phyloP scores from a whole-genome alignment of 1,140 invertebrate species.

The Microplitis demolitor region DNA sequence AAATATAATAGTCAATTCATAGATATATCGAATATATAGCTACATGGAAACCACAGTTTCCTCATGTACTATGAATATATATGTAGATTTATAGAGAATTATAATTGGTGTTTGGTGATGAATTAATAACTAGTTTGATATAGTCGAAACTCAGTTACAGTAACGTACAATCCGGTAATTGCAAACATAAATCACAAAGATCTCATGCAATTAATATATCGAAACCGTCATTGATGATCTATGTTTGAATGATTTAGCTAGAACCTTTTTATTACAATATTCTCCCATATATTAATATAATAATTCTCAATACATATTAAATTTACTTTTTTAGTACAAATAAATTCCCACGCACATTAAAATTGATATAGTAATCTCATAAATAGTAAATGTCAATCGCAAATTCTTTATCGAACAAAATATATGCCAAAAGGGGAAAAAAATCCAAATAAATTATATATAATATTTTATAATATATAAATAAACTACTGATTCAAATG shows the following conservation, averaged over 20 bases:
- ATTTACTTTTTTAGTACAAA: neutral
- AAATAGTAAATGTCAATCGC: slow-evolving; percentile 13
- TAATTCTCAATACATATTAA: neutral
- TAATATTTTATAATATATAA: neutral
- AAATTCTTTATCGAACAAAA: slow-evolving; percentile 2
- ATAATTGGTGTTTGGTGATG: slow-evolving; percentile 12
- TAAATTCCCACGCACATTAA: neutral
- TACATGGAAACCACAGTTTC: no score
- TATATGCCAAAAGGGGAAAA: neutral
- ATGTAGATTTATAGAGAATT: neutral
- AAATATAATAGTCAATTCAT: no score
- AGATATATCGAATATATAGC: no score
- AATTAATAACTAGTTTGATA: slow-evolving; percentile 20
- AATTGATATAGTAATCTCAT: slow-evolving; percentile 6
- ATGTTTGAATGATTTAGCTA: neutral
- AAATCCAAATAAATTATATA: neutral
- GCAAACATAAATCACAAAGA: slow-evolving; percentile 23
- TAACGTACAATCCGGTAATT: slow-evolving; percentile 19
- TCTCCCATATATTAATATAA: no score
- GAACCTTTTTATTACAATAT: no score
- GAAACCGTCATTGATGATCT: slow-evolving; percentile 16
- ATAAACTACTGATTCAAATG: neutral
- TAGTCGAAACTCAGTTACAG: neutral
- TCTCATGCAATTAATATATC: slow-evolving; percentile 19
- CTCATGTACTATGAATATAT: no score